A percentile compares a stretch with the other conserved stretches of the same genome.
These are phyloP conservation scores for Ramphastos sulfuratus DNA, from an alignment of 2,113 vertebrate species.

Conservation along the genomic window DNA sequence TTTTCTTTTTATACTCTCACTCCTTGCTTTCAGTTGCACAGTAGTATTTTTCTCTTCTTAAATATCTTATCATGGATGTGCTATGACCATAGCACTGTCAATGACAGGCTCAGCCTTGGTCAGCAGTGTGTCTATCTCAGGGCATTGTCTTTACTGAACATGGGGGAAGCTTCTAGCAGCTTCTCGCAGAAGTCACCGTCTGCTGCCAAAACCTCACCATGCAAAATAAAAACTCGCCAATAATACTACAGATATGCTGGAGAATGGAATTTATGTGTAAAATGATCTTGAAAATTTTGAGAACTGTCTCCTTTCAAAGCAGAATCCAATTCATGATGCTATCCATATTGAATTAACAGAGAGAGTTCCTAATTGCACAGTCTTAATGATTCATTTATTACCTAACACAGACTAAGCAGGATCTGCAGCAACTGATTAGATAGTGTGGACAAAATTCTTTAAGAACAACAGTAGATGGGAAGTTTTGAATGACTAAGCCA, in stretches of 20 bases:
- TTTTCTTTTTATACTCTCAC: background rate
- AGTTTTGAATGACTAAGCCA: background rate
- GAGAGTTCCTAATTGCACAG: background rate
- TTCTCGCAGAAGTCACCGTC: background rate
- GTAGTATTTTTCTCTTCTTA: no score
- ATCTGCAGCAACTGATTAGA: background rate
- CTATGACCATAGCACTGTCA: background rate
- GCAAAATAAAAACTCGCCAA: background rate
- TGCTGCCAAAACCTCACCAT: background rate
- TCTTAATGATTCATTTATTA: background rate
- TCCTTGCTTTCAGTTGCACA: background rate
- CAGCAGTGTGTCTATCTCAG: fast-evolving
- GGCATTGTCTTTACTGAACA: background rate
- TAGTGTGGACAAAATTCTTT: background rate
- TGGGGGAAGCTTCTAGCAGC: background rate
- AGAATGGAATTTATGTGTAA: background rate
- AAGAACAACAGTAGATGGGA: background rate
- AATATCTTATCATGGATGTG: fast-evolving
- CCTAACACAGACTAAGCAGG: background rate
- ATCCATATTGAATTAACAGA: background rate
- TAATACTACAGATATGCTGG: background rate
- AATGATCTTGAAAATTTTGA: background rate
- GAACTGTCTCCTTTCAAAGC: background rate
- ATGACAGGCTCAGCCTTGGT: fast-evolving
- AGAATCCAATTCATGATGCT: background rate